Base-by-base conservation (phyloP, 2,888 invertebrate species). In the Zelleria hepariella region DNA sequence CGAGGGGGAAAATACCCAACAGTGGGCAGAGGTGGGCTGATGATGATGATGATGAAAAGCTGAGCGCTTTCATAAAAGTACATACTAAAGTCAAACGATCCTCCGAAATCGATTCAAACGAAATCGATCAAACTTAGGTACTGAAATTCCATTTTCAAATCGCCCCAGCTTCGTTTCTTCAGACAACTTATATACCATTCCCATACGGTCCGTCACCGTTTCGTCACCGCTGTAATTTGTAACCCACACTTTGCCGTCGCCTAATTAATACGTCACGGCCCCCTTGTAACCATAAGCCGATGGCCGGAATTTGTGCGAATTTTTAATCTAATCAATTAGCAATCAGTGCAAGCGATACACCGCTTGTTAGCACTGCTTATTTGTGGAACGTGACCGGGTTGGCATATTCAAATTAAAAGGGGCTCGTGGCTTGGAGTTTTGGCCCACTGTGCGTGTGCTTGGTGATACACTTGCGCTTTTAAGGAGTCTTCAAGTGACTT, bases 301-400 rank as follows among this genome's bases (percentile, higher is more conserved):
- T 42, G 69, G 73, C 61, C 20, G 15, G 80, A 79, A 82, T 86
- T 82, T 79, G 81, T 74, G 70, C 79, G 78, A 86, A 76, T 86
- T 88, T 87, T 86, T 87, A 89, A 89, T 88, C 83, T 79, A 87
- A 89, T 89, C 89, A 89, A 89, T 89, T 89, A 89, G 82, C 89
- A 89, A 89, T 89, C 89, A 89, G 85, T 81, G 86, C 84, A 83
- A 87, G 77, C 85, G 86, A 87, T 86, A 87, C 81, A 82, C 81
- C 81, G 83, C 86, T 87, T 84, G 87, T 88, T 87, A 86, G 80
- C 77, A 74, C 80, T 84, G 83, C 79, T 86, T 88, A 88, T 88
- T 87, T 86, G 80, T 71, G 62, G 82, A 77, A 87, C 88, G 88
- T 88, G 88, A 86, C 84, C 81, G 69, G 87, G 71, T 69, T 72